These are phyloP conservation scores for Benthosema pterotum DNA, from an alignment of 2,797 vertebrate genomes.

Conservation along the genomic window DNA sequence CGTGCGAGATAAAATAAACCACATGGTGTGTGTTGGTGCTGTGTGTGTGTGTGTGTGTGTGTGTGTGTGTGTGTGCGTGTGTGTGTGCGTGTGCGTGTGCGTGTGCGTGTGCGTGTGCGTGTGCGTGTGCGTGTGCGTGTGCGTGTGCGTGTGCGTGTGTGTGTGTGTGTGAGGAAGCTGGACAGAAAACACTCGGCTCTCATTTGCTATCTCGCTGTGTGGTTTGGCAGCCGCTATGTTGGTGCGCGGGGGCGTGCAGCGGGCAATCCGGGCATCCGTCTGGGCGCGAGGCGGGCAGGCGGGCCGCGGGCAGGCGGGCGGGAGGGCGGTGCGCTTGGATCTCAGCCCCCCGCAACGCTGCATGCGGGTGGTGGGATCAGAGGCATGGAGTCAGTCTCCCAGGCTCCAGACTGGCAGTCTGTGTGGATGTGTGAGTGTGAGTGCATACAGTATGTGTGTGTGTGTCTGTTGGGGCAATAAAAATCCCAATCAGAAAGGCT, in stretches of 20 bases:
- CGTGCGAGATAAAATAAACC: conserved; percentile 44
- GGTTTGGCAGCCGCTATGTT: conserved; percentile 74
- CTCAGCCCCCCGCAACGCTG: conserved; percentile 60
- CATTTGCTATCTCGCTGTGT: conserved; percentile 80
- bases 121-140: conserved; percentile 14
- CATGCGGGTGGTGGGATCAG: conserved; percentile 67
- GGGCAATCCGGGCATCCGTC: conserved; percentile 77
- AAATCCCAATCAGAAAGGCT: conserved; percentile 70
- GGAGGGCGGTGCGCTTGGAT: no score
- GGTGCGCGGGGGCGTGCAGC: conserved; percentile 61
- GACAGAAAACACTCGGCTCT: conserved; percentile 57
- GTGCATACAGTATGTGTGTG: conserved; percentile 46
- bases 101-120: conserved; percentile 55
- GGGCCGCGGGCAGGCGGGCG: conserved; percentile 60
- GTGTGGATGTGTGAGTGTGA: conserved; percentile 37
- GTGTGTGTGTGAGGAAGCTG: conserved; percentile 57
- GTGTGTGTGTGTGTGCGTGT: conserved; percentile 20
- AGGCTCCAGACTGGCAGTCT: conserved; percentile 70
- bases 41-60: conserved; percentile 38
- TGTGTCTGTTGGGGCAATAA: conserved; percentile 54
- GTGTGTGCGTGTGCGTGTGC: conserved; percentile 42
- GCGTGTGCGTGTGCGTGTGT: conserved; percentile 7
- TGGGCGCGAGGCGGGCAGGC: conserved; percentile 74
- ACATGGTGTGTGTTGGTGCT: conserved; percentile 57
- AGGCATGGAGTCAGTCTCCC: no score